These are phyloP conservation scores for Corythaixoides concolor DNA, from an alignment of 2,113 vertebrate genomes.

Conservation along the genomic window DNA sequence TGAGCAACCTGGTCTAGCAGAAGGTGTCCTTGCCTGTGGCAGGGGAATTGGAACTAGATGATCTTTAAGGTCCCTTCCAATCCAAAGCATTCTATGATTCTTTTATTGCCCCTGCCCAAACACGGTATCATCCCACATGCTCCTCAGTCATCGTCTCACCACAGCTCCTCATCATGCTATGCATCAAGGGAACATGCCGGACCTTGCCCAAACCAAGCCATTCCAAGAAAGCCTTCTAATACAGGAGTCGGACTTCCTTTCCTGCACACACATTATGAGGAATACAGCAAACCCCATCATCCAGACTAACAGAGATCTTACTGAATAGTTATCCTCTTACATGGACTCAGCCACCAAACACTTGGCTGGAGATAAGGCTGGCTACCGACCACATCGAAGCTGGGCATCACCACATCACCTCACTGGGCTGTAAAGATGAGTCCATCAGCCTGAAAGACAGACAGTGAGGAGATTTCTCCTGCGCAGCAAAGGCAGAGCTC, in stretches of 20 bases:
- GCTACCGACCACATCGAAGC: neutral
- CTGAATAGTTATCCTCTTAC: neutral
- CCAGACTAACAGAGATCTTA: neutral
- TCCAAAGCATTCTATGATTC: too few relatives aligned
- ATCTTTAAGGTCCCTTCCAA: too few relatives aligned
- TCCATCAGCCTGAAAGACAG: neutral
- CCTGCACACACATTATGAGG: fast-evolving
- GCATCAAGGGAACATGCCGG: neutral
- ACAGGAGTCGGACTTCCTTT: neutral
- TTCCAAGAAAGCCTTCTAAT: neutral
- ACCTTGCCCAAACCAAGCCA: neutral
- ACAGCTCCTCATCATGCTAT: neutral
- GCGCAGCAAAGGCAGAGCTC: neutral
- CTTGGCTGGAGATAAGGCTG: neutral
- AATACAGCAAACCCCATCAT: neutral
- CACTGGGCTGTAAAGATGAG: neutral
- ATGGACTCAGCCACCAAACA: neutral
- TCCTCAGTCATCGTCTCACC: neutral
- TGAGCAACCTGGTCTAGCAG: too few relatives aligned
- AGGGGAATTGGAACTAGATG: too few relatives aligned
- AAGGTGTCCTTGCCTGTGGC: too few relatives aligned
- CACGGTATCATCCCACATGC: neutral
- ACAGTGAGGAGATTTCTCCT: neutral
- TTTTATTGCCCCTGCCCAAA: neutral
- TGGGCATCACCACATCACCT: fast-evolving